Evolutionary conservation across 1,140 invertebrate genomes (phyloP).

Genomic region (Diorhabda sublineata): DNA sequence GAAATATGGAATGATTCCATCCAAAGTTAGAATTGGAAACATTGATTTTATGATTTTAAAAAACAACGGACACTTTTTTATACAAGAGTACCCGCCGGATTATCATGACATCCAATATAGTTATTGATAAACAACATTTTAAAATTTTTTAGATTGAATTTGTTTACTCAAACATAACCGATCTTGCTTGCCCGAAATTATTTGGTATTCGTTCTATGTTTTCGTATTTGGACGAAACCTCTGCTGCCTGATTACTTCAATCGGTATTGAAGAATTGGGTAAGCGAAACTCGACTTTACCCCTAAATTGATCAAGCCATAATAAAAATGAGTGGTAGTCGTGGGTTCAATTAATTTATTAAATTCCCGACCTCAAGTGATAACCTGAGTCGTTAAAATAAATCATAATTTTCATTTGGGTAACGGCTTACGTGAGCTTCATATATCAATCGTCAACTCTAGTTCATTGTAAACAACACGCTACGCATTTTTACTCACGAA

Average conservation of each 20-base stretch:
- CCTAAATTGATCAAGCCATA: background rate
- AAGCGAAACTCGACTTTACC: background rate
- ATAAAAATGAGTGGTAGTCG: slow-evolving; percentile 1
- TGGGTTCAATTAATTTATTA: slow-evolving; percentile 18
- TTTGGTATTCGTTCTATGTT: too few relatives aligned
- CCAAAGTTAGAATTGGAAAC: too few relatives aligned
- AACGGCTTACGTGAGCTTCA: slow-evolving; percentile 14
- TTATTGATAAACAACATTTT: too few relatives aligned
- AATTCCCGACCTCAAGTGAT: slow-evolving; percentile 10
- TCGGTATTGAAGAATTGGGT: background rate
- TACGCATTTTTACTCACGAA: background rate
- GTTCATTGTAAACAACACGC: background rate
- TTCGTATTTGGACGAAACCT: background rate
- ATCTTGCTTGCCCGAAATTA: too few relatives aligned
- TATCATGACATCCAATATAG: too few relatives aligned
- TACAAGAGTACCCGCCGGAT: too few relatives aligned
- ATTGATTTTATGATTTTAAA: too few relatives aligned
- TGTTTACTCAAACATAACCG: too few relatives aligned
- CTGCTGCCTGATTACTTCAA: background rate
- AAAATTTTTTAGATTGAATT: too few relatives aligned
- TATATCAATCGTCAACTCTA: slow-evolving; percentile 10
- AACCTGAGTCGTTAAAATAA: slow-evolving; percentile 14
- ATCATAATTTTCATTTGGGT: slow-evolving; percentile 16
- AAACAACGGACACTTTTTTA: too few relatives aligned
- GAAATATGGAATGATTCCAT: too few relatives aligned